Percentiles rank a stretch among this genome's conserved stretches.
phyloP scores from a whole-genome alignment of 1,140 invertebrate genomes.

The Homalodisca vitripennis region DNA sequence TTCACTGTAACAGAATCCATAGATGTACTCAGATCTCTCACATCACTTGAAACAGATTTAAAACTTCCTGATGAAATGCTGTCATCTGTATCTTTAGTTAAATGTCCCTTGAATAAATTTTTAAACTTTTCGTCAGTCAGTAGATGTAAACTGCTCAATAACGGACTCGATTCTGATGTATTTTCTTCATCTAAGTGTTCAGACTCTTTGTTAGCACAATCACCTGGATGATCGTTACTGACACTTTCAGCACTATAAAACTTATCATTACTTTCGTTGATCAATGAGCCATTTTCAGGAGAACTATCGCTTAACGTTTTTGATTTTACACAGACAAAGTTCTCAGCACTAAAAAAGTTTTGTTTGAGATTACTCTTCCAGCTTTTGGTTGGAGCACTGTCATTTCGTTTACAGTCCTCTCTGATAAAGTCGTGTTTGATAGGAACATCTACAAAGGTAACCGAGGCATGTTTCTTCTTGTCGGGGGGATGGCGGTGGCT shows the following conservation, averaged over 20 bases:
- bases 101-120: constrained; percentile 30
- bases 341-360: constrained; percentile 19
- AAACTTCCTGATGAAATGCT: constrained; percentile 37
- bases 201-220: background rate
- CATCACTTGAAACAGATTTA: constrained; percentile 31
- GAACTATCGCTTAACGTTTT: constrained; percentile 15
- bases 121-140: constrained; percentile 36
- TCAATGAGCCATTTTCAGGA: constrained; percentile 1
- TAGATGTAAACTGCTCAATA: constrained; percentile 39
- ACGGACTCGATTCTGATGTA: constrained; percentile 36
- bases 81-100: constrained; percentile 30
- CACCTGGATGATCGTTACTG: background rate
- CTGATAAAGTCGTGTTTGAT: background rate
- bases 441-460: constrained; percentile 22
- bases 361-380: constrained; percentile 16
- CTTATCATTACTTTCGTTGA: constrained; percentile 23
- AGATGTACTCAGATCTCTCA: constrained; percentile 28
- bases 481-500: background rate
- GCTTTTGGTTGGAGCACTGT: background rate
- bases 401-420: background rate
- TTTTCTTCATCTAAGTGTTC: constrained; percentile 23
- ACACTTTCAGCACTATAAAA: constrained; percentile 32
- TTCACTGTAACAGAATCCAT: constrained; percentile 39
- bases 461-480: constrained; percentile 15
- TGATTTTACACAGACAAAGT: constrained; percentile 18